A percentile compares a stretch with the other conserved stretches of the same genome.
phyloP scores from a whole-genome alignment of 2,113 vertebrate genomes.

The Nycticryphes semicollaris region DNA sequence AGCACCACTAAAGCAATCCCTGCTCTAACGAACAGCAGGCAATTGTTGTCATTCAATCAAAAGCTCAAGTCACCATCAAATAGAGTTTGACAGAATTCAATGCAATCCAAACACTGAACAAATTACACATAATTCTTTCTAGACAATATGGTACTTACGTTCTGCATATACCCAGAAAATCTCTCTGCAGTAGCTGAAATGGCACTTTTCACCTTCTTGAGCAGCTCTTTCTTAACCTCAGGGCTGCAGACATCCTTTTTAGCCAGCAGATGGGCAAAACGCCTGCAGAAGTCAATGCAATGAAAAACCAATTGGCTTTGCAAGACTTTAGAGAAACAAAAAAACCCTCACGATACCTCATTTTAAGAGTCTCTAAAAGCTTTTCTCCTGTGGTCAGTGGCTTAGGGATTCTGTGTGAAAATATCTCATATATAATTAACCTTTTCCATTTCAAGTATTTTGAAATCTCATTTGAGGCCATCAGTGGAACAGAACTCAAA shows the following conservation, averaged over 20 bases:
- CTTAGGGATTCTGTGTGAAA: background rate
- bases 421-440: background rate
- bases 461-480: background rate
- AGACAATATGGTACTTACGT: slow-evolving; percentile 79
- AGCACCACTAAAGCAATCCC: background rate
- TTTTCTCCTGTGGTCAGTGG: background rate
- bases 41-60: background rate
- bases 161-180: slow-evolving; percentile 98
- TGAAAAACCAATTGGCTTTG: background rate
- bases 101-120: background rate
- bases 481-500: background rate
- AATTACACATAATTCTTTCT: background rate
- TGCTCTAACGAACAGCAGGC: background rate
- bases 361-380: slow-evolving; percentile 18
- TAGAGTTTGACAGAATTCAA: background rate
- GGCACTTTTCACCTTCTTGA: slow-evolving; percentile 96
- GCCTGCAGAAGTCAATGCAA: slow-evolving; percentile 74
- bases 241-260: slow-evolving; percentile 95
- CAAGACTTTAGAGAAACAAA: background rate
- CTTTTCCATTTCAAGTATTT: slow-evolving; percentile 9
- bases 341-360: background rate
- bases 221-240: slow-evolving; percentile 93
- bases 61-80: background rate
- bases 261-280: slow-evolving; percentile 93
- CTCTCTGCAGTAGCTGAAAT: slow-evolving; percentile 97